Evolutionary conservation across 2,888 invertebrate species (phyloP), one percentile per base, ranked within the genome.

Genomic region (Philaethria dido): DNA sequence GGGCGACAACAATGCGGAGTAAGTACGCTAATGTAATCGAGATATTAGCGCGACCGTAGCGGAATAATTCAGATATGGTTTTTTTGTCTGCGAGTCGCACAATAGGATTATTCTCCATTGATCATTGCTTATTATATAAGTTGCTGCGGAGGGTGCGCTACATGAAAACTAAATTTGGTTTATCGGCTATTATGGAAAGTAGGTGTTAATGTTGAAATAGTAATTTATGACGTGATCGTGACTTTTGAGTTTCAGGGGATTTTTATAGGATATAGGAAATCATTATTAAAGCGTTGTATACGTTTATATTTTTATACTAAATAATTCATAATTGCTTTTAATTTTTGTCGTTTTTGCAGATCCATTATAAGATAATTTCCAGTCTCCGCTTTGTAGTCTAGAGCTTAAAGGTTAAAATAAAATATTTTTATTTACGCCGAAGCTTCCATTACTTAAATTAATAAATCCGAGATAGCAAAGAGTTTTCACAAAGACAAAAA

Each of bases 111-210:
- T 88, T 91, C 89, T 86, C 89, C 90, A 92, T 91, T 92, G 92
- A 92, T 92, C 92, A 92, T 84, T 87, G 89, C 91, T 91, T 92
- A 92, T 89, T 90, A 90, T 88, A 92, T 90, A 91, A 92, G 91
- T 87, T 88, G 89, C 83, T 81, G 78, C 76, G 77, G 85, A 91
- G 92, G 92, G 92, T 89, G 89, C 83, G 89, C 84, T 85, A 92
- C 92, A 92, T 89, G 92, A 88, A 92, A 92, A 92, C 91, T 89
- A 92, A 92, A 92, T 92, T 92, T 92, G 91, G 92, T 92, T 92
- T 92, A 92, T 92, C 92, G 92, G 87, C 89, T 89, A 89, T 92
- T 92, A 92, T 92, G 92, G 89, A 89, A 90, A 92, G 89, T 91
- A 91, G 91, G 92, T 92, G 92, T 87, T 91, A 90, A 91, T 92